phyloP scores from a whole-genome alignment of 2,113 vertebrate species.

The Lophura nycthemera region DNA sequence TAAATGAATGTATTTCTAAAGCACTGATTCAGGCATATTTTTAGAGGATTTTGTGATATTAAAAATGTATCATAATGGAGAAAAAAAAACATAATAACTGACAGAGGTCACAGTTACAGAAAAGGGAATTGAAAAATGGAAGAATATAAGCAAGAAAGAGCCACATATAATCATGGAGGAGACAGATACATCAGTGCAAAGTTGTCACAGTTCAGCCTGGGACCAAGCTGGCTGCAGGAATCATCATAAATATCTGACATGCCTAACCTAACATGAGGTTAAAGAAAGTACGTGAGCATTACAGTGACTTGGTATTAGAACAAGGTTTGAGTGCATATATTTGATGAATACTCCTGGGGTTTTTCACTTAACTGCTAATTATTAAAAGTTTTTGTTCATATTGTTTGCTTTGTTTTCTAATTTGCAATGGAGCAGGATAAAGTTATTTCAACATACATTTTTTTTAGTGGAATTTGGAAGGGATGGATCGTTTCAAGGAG shows the following conservation, averaged over 20 bases:
- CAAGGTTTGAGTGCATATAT: background rate
- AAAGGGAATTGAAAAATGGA: slow-evolving; percentile 49
- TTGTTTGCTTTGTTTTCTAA: background rate
- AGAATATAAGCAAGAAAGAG: slow-evolving; percentile 27
- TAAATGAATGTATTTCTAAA: slow-evolving; percentile 31
- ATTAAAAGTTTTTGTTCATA: background rate
- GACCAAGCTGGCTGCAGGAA: slow-evolving; percentile 59
- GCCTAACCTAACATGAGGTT: background rate
- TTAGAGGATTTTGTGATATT: background rate
- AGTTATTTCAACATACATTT: background rate
- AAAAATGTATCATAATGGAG: slow-evolving; percentile 13
- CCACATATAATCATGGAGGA: slow-evolving; percentile 32
- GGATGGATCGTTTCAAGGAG: background rate
- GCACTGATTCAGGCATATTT: slow-evolving; percentile 3
- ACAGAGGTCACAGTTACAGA: slow-evolving; percentile 27
- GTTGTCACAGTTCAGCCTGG: slow-evolving; percentile 56
- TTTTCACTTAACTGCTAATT: background rate
- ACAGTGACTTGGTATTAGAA: background rate
- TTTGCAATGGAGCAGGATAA: background rate
- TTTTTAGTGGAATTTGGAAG: slow-evolving; percentile 21
- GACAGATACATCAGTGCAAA: slow-evolving; percentile 38
- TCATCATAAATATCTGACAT: slow-evolving; percentile 54
- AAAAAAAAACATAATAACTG: background rate
- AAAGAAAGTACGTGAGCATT: slow-evolving; percentile 42
- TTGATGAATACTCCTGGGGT: background rate